Conservation (phyloP, 2,797 vertebrate species). For the Phrynocephalus forsythii region DNA sequence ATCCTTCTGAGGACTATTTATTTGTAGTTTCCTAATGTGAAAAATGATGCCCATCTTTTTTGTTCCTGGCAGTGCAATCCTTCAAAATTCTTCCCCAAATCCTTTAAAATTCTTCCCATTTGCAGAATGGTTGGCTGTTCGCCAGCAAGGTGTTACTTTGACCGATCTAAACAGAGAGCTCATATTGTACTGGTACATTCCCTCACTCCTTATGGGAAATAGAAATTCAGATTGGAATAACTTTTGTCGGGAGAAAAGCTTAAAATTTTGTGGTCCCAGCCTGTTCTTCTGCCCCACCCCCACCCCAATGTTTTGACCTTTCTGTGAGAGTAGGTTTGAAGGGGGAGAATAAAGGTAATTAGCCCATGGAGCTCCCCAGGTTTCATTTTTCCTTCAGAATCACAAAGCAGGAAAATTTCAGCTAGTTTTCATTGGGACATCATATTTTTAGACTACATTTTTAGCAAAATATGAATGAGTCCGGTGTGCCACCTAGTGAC, state of each 20-base stretch:
- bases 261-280: not conserved
- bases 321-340: not conserved
- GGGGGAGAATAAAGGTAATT: not conserved
- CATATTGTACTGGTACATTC: not conserved
- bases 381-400: not conserved
- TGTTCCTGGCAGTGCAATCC: not conserved
- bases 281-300: not conserved
- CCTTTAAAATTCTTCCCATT: not conserved
- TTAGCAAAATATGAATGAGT: not conserved
- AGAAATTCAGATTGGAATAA: not conserved
- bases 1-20: not conserved
- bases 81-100: not conserved
- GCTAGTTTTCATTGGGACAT: not conserved
- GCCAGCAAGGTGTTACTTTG: not conserved
- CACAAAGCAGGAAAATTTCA: not conserved
- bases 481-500: constrained; percentile 29
- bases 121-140: not conserved
- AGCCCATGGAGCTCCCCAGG: too few relatives aligned
- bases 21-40: not conserved
- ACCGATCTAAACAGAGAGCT: not conserved
- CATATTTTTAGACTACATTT: not conserved
- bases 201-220: not conserved
- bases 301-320: not conserved
- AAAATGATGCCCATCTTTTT: not conserved
- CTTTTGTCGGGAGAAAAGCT: too few relatives aligned